These are phyloP conservation scores for Cryptops parisi DNA, from an alignment of 2,888 invertebrate species.

Conservation along the genomic window DNA sequence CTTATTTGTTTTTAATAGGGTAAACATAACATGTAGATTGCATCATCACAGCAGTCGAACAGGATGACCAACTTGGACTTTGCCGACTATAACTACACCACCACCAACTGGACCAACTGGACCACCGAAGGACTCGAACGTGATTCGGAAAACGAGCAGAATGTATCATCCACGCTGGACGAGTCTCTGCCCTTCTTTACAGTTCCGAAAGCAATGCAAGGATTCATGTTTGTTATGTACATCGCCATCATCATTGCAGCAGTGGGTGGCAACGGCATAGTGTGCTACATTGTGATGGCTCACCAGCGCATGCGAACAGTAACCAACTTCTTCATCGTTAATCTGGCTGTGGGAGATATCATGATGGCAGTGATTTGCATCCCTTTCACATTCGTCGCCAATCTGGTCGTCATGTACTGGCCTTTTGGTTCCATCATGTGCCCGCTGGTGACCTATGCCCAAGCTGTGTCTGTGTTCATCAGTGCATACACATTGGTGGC, in stretches of 20 bases:
- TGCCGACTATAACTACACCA: too few species aligned
- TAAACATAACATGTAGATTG: too few species aligned
- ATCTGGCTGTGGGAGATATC: constrained; percentile 72
- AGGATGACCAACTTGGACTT: too few species aligned
- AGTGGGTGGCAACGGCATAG: constrained; percentile 39
- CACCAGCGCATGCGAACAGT: constrained; percentile 79
- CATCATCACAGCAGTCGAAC: neutral
- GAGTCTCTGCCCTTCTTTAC: neutral
- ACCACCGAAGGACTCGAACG: neutral
- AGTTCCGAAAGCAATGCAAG: constrained; percentile 21
- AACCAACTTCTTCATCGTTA: constrained; percentile 78
- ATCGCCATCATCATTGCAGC: constrained; percentile 32
- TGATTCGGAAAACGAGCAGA: neutral
- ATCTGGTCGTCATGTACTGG: constrained; percentile 65
- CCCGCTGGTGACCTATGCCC: constrained; percentile 65
- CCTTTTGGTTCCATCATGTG: constrained; percentile 72
- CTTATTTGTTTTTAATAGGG: too few species aligned
- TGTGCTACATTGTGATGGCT: constrained; percentile 71
- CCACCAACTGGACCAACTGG: neutral
- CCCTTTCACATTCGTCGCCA: constrained; percentile 73
- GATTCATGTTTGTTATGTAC: constrained; percentile 34
- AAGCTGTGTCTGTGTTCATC: constrained; percentile 36
- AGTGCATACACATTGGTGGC: constrained; percentile 82
- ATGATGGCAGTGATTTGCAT: constrained; percentile 81
- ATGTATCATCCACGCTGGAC: too few species aligned